A percentile compares a stretch with the other conserved stretches of the same genome.
Evolutionary conservation across 1,140 invertebrate species (phyloP).

Genomic region (Solenopsis fugax): DNA sequence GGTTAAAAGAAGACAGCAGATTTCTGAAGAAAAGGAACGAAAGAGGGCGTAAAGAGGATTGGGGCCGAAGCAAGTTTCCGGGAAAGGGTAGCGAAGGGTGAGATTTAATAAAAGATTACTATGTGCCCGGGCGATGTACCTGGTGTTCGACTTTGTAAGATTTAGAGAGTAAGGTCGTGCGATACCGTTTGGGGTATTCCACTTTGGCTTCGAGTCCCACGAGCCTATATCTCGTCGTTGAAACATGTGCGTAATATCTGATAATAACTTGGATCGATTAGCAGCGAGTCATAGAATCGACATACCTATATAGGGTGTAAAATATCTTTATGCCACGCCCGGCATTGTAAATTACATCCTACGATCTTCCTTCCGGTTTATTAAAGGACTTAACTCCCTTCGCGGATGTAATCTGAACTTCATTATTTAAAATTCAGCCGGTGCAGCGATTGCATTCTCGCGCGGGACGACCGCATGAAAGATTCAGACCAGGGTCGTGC

Average conservation of each 20-base stretch:
- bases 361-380: constrained; percentile 67
- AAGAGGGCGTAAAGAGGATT: constrained; percentile 51
- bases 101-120: constrained; percentile 82
- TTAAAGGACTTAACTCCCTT: constrained; percentile 71
- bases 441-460: constrained; percentile 76
- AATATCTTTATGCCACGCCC: constrained; percentile 1
- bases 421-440: constrained; percentile 76
- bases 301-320: neutral
- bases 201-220: neutral
- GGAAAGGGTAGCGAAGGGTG: constrained; percentile 61
- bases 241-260: constrained; percentile 8
- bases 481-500: constrained; percentile 69
- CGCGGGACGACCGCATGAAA: constrained; percentile 73
- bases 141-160: constrained; percentile 47
- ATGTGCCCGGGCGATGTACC: constrained; percentile 59
- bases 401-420: constrained; percentile 73
- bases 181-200: neutral
- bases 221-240: neutral
- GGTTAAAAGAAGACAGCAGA: constrained; percentile 53
- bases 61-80: constrained; percentile 45
- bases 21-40: neutral
- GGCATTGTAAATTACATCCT: constrained; percentile 56
- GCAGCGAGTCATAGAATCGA: neutral
- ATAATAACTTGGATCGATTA: constrained; percentile 34
- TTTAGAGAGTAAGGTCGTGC: constrained; percentile 56